Conservation (phyloP, 2,113 vertebrate species). For the Ahaetulla prasina region DNA sequence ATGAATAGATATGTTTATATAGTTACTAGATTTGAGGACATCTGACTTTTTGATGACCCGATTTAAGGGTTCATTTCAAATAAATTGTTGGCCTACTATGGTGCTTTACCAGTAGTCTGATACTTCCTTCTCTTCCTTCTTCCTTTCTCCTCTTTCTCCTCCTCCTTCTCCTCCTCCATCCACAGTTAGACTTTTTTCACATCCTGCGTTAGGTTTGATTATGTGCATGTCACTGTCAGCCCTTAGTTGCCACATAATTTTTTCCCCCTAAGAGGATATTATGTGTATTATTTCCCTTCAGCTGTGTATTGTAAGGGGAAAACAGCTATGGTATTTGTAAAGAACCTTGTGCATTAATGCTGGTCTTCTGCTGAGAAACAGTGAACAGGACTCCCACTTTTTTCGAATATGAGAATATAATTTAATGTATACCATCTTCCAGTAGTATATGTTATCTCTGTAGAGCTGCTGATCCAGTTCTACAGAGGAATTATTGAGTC, state of each 20-base stretch:
- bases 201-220: neutral
- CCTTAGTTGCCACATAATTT: neutral
- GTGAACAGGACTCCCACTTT: neutral
- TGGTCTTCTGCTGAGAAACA: neutral
- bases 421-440: neutral
- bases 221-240: neutral
- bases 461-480: too few relatives aligned
- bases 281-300: neutral
- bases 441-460: too few relatives aligned
- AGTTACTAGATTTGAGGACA: neutral
- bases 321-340: neutral
- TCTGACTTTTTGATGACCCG: neutral
- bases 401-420: neutral
- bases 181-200: neutral
- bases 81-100: neutral
- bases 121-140: neutral
- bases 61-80: neutral
- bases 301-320: neutral
- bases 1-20: neutral
- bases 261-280: neutral
- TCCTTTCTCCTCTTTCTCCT: too few relatives aligned
- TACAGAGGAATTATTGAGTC: too few relatives aligned
- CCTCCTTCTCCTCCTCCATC: neutral
- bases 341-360: neutral
- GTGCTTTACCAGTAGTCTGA: neutral